phyloP scores from a whole-genome alignment of 1,140 invertebrate genomes.

The Macrocentrus cingulum region DNA sequence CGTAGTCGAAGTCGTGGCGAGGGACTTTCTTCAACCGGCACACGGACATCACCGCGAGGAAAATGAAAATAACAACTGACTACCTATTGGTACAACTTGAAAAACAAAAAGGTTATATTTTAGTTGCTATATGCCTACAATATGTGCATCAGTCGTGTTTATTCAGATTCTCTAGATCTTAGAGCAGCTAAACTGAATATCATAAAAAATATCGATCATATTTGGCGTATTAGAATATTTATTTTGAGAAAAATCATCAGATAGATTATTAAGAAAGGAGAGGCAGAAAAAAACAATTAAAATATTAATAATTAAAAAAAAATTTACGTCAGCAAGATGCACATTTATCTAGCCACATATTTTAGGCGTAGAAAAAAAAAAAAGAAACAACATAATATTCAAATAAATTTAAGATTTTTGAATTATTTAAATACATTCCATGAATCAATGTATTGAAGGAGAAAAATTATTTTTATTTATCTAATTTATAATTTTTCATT shows the following conservation, averaged over 20 bases:
- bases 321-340: constrained; percentile 9
- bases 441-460: constrained; percentile 40
- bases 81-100: constrained; percentile 33
- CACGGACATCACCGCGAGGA: constrained; percentile 46
- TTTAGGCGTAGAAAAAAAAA: background rate
- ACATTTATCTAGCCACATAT: constrained; percentile 2
- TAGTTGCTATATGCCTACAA: constrained; percentile 54
- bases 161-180: constrained; percentile 47
- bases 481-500: too few relatives aligned
- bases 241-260: constrained; percentile 1
- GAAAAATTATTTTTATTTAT: too few relatives aligned
- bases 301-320: background rate
- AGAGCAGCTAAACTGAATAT: constrained; percentile 50
- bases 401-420: too few relatives aligned
- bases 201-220: constrained; percentile 44
- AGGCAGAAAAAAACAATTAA: constrained; percentile 8
- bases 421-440: constrained; percentile 46
- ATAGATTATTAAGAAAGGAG: background rate
- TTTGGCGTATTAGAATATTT: constrained; percentile 34
- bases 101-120: constrained; percentile 44
- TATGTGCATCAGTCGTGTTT: constrained; percentile 51
- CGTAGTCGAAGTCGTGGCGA: constrained; percentile 55
- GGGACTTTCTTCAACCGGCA: constrained; percentile 46
- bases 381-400: constrained; percentile 6
- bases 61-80: constrained; percentile 39